These are phyloP conservation scores for Homarus gammarus DNA, from an alignment of 2,888 invertebrate species.

Conservation along the genomic window DNA sequence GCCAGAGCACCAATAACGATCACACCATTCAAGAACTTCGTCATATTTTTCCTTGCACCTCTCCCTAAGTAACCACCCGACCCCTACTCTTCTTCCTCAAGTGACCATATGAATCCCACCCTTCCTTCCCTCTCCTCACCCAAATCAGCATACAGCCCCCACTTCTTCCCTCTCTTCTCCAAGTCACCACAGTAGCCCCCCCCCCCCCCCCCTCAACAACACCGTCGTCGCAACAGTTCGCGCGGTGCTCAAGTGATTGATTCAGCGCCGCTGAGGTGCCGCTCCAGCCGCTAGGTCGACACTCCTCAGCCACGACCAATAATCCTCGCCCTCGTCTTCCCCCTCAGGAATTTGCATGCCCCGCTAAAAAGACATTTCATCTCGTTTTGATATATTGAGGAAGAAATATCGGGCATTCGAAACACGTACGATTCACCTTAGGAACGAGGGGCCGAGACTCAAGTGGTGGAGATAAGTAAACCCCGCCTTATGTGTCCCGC, in stretches of 20 bases:
- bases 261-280: background rate
- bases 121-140: background rate
- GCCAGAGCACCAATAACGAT: background rate
- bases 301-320: background rate
- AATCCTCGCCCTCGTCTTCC: background rate
- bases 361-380: constrained; percentile 55
- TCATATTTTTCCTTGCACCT: background rate
- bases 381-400: constrained; percentile 61
- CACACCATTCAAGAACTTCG: no score
- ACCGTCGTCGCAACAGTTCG: background rate
- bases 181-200: background rate
- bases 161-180: background rate
- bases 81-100: no score
- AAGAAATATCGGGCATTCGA: constrained; percentile 44
- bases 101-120: background rate
- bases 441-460: background rate
- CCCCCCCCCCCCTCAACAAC: background rate
- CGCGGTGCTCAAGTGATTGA: background rate
- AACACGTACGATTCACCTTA: constrained; percentile 37
- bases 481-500: background rate
- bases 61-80: background rate
- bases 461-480: background rate
- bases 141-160: background rate
- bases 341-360: constrained; percentile 45
- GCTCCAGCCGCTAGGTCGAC: background rate